Percentiles rank a stretch among this genome's conserved stretches.
Conservation (phyloP, 2,113 vertebrate genomes). For the Prochilodus magdalenae region DNA sequence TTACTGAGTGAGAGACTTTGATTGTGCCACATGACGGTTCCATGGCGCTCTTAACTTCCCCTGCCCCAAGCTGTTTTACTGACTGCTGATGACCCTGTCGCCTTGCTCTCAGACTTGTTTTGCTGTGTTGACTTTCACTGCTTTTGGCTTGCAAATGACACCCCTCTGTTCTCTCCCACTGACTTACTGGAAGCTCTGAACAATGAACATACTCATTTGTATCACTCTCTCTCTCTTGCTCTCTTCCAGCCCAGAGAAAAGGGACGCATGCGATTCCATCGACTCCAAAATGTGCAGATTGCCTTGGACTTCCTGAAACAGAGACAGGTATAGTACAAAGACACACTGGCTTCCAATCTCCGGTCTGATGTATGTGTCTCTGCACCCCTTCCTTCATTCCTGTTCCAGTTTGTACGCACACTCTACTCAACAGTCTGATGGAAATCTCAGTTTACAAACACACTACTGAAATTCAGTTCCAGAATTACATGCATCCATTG, state of each 20-base stretch:
- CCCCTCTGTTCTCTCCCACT: conserved; percentile 19
- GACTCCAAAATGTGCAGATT: conserved; percentile 80
- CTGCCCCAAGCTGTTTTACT: not conserved
- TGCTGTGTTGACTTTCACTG: conserved; percentile 32
- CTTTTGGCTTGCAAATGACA: conserved; percentile 33
- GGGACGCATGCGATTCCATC: conserved; percentile 81
- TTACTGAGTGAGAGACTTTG: conserved; percentile 40
- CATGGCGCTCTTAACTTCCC: conserved; percentile 7
- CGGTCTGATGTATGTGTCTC: too few species aligned
- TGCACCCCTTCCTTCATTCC: too few species aligned
- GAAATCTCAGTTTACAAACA: too few species aligned
- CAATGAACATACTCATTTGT: conserved; percentile 19
- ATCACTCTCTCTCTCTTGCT: conserved; percentile 11
- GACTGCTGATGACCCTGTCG: conserved; percentile 2
- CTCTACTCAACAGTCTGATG: too few species aligned
- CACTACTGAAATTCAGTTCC: too few species aligned
- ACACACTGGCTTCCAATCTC: not conserved
- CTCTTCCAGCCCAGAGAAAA: conserved; percentile 79
- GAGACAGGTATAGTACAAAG: conserved; percentile 74
- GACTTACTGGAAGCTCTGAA: not conserved
- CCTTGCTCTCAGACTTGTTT: conserved; percentile 25
- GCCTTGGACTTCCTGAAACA: conserved; percentile 82
- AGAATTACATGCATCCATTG: too few species aligned
- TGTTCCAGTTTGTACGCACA: too few species aligned
- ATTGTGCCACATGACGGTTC: not conserved